These are phyloP conservation scores for Columbina picui DNA, from an alignment of 2,113 vertebrate genomes.

Conservation along the genomic window DNA sequence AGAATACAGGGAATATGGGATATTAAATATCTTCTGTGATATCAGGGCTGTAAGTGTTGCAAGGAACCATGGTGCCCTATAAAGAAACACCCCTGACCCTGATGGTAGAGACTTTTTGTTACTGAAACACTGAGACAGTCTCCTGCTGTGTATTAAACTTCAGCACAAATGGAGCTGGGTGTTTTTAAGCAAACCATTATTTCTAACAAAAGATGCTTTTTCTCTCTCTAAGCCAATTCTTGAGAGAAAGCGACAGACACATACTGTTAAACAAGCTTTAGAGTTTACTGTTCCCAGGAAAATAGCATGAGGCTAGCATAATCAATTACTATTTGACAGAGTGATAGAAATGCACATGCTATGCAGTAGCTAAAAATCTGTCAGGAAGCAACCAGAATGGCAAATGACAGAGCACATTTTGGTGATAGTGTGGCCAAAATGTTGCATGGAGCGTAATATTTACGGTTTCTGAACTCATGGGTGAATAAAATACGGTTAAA, in stretches of 20 bases:
- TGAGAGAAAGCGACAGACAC: not conserved
- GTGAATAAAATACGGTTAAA: not conserved
- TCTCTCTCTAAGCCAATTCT: not conserved
- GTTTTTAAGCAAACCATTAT: conserved; percentile 44
- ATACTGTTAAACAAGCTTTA: conserved; percentile 11
- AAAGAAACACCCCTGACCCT: not conserved
- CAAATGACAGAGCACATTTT: not conserved
- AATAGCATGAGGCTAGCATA: not conserved
- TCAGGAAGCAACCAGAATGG: not conserved
- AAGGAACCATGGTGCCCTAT: not conserved
- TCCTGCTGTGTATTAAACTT: not conserved
- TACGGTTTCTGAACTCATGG: not conserved
- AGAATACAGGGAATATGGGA: not conserved
- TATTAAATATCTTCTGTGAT: not conserved
- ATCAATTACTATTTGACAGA: not conserved
- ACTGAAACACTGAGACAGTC: not conserved
- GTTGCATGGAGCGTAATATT: not conserved
- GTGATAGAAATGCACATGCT: not conserved
- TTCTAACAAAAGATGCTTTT: conserved; percentile 36
- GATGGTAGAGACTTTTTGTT: not conserved
- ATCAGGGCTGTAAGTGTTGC: not conserved
- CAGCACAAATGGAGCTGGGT: conserved; percentile 9
- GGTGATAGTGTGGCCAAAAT: not conserved
- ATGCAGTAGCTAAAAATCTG: not conserved
- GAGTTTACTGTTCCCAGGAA: not conserved